Conservation (phyloP, 2,888 invertebrate genomes). For the Drosophila austrosaltans region DNA sequence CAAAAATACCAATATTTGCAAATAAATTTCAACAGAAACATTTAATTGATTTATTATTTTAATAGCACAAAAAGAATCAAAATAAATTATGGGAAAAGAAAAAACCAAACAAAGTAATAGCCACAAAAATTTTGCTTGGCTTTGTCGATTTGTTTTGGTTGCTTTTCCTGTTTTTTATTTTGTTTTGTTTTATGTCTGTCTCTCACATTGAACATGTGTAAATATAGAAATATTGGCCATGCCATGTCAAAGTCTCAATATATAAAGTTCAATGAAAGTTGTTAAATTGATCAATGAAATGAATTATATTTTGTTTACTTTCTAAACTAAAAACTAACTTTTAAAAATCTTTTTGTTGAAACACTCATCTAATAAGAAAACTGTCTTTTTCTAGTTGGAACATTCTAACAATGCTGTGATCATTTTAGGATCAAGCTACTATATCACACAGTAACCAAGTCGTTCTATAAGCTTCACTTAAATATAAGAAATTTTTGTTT, state of each 20-base stretch:
- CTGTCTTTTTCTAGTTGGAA: too few relatives aligned
- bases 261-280: neutral
- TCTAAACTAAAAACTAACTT: too few relatives aligned
- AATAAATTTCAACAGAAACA: slow-evolving; percentile 14
- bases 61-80: slow-evolving; percentile 14
- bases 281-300: neutral
- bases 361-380: too few relatives aligned
- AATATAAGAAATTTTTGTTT: too few relatives aligned
- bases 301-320: neutral
- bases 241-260: slow-evolving; percentile 1
- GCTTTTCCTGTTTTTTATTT: neutral
- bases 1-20: neutral
- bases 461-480: too few relatives aligned
- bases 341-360: too few relatives aligned
- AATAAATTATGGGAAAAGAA: neutral
- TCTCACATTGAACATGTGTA: neutral
- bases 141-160: slow-evolving; percentile 14
- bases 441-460: too few relatives aligned
- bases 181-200: neutral
- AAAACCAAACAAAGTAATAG: neutral
- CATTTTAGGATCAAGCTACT: too few relatives aligned
- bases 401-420: too few relatives aligned
- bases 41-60: slow-evolving; percentile 49
- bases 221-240: neutral
- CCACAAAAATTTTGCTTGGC: neutral